phyloP scores from a whole-genome alignment of 2,888 invertebrate species.

The Diplolepis rosae region DNA sequence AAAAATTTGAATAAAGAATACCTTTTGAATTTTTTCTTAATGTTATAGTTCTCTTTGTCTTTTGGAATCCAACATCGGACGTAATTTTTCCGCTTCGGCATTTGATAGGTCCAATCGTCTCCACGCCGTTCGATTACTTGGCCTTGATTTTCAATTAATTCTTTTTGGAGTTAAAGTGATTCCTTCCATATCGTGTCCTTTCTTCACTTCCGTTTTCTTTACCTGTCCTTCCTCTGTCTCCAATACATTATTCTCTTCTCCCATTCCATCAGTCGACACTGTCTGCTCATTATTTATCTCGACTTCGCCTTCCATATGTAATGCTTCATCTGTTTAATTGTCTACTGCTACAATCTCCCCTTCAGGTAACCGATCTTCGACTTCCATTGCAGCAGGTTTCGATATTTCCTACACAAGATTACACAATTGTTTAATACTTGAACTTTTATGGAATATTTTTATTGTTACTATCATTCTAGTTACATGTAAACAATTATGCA shows the following conservation, averaged over 20 bases:
- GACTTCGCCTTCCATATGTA: too few species aligned
- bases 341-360: too few species aligned
- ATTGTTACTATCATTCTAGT: background rate
- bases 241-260: background rate
- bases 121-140: background rate
- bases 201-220: background rate
- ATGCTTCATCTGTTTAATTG: too few species aligned
- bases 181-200: background rate
- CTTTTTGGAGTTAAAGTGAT: background rate
- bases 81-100: background rate
- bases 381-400: too few species aligned
- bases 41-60: background rate
- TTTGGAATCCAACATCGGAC: background rate
- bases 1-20: background rate
- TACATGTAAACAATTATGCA: background rate
- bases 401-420: background rate
- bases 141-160: background rate
- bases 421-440: background rate
- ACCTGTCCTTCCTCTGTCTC: background rate
- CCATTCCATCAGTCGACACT: background rate
- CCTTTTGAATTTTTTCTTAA: background rate
- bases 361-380: too few species aligned
- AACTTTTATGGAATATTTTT: background rate
- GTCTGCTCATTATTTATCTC: background rate
- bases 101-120: background rate